These are phyloP conservation scores for Neodontobutis hainanensis DNA, from an alignment of 2,113 vertebrate genomes.

Conservation along the genomic window DNA sequence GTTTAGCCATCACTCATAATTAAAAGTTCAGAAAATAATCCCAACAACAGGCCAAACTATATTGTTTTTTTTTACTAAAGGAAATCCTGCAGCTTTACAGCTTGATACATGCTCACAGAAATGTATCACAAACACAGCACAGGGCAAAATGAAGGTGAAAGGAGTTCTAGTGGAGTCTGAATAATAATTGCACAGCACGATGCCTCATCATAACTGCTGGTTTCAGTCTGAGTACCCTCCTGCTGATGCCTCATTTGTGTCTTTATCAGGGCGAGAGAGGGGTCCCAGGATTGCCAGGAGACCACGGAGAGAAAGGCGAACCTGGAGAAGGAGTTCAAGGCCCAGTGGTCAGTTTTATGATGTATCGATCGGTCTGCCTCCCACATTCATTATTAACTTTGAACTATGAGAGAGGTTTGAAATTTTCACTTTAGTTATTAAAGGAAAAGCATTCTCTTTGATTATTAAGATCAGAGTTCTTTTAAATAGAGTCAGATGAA, in stretches of 20 bases:
- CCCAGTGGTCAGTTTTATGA: conserved; percentile 82
- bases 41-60: no score
- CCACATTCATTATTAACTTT: conserved; percentile 40
- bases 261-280: conserved; percentile 90
- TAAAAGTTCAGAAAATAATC: no score
- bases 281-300: conserved; percentile 89
- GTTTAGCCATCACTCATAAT: no score
- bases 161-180: conserved; percentile 33
- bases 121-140: conserved; percentile 32
- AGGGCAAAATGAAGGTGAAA: conserved; percentile 24
- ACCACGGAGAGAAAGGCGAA: conserved; percentile 88
- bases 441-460: conserved; percentile 20
- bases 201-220: conserved; percentile 18
- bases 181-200: conserved; percentile 49
- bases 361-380: conserved; percentile 31
- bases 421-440: conserved; percentile 3
- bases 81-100: neutral
- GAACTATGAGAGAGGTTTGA: conserved; percentile 2
- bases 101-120: conserved; percentile 8
- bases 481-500: conserved; percentile 25
- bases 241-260: conserved; percentile 29
- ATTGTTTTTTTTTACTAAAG: no score
- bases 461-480: conserved; percentile 34
- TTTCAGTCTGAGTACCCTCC: conserved; percentile 16
- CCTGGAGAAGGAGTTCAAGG: conserved; percentile 85